Base-by-base conservation (phyloP, 2,113 vertebrate species). In the Sturnus vulgaris region DNA sequence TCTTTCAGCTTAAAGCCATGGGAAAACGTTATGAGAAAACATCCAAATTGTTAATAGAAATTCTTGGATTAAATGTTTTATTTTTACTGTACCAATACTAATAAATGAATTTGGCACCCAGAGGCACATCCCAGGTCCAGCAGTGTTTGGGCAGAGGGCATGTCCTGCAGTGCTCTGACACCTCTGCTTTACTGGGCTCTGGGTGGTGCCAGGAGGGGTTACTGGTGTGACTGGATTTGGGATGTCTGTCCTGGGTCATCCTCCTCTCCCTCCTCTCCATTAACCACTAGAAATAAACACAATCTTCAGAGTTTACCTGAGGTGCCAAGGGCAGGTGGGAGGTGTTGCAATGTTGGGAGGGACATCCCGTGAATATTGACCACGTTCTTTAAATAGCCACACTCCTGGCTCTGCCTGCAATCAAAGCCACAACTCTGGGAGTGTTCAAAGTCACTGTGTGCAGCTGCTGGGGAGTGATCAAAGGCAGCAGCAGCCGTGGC, bases 391-490 rank as follows among this genome's bases (percentile, higher is more conserved):
- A 86, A 90, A 81, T 27, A 90, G 68, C 14, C 56, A 20, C 2
- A 0, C 68, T 64, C 30, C 40, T 92, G 37, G 37, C 60, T 88
- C 87, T 28, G n/a, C 12, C 85, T 65, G 69, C 8, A 77, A 70
- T 71, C 64, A 52, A 61, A 92, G 78, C 7, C 25, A 3, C 57
- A 17, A 6, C 79, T 56, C 31, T 13, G 66, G 49, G 46, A 37
- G 90, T 4, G 66, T 82, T 94, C 73, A 94, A 92, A 96, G 95
- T 95, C 90, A 68, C 33, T 63, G 42, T 0, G 12, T 61, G 83
- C 77, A 76, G 72, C 88, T 95, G 88, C 92, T 71, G 3, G 75
- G 91, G 37, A 87, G 27, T 64, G 90, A 93, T 94, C 90, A 95
- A 91, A 96, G 93, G 82, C 90, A 85, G 90, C 50, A 18, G 28